Evolutionary conservation across 2,888 invertebrate genomes (phyloP).

Genomic region (Polydrusus tereticollis): DNA sequence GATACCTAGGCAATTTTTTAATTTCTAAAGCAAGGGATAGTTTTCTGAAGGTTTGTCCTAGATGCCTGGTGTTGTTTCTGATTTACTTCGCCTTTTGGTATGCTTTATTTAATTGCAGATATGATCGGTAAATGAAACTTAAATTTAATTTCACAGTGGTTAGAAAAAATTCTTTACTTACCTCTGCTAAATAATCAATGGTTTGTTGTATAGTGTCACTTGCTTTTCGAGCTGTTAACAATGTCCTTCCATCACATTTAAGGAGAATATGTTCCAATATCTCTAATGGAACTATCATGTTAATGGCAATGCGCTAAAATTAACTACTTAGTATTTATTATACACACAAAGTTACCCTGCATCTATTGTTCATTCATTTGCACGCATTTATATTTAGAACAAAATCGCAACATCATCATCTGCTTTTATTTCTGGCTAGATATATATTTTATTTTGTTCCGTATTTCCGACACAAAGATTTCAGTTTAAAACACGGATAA

Average conservation of each 20-base stretch:
- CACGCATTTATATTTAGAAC: constrained; percentile 44
- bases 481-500: constrained; percentile 23
- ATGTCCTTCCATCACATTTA: constrained; percentile 63
- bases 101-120: too few relatives aligned
- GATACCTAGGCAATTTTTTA: too few relatives aligned
- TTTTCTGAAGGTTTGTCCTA: too few relatives aligned
- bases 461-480: constrained; percentile 42
- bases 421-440: constrained; percentile 36
- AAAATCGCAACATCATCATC: constrained; percentile 42
- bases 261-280: constrained; percentile 63
- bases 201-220: constrained; percentile 57
- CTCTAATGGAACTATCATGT: constrained; percentile 62
- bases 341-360: constrained; percentile 13
- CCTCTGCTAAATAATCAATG: constrained; percentile 62
- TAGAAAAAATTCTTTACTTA: constrained; percentile 44
- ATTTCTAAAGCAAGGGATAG: neutral
- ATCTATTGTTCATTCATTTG: constrained; percentile 27
- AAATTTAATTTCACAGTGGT: too few relatives aligned
- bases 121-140: too few relatives aligned
- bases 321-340: neutral
- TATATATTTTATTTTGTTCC: constrained; percentile 40
- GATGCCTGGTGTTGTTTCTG: too few relatives aligned
- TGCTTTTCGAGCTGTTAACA: constrained; percentile 60
- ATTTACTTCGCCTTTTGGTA: too few relatives aligned
- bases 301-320: constrained; percentile 28